Evolutionary conservation across 53 echinoderm and acorn worm species (phyloP).

Genomic region (Astropecten irregularis): DNA sequence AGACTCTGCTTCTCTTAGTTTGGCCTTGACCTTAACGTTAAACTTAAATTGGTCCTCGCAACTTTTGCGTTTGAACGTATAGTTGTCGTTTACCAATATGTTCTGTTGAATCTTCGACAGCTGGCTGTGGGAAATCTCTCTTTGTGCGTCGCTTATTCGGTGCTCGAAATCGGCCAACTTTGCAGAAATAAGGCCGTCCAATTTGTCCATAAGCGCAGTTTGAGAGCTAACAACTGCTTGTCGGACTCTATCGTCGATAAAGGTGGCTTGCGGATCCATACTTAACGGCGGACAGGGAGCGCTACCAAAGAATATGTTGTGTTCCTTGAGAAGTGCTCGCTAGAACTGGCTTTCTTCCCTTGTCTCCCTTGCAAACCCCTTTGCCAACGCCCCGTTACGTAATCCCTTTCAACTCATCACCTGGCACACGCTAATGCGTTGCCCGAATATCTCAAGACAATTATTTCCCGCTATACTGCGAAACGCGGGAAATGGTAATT

Average conservation of each 20-base stretch:
- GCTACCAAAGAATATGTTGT: too few relatives aligned
- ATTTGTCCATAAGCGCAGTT: too few relatives aligned
- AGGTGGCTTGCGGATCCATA: neutral
- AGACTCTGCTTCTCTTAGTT: too few relatives aligned
- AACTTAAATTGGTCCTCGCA: too few relatives aligned
- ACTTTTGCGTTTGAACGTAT: too few relatives aligned
- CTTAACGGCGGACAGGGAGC: too few relatives aligned
- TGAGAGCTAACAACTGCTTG: too few relatives aligned
- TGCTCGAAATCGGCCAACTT: neutral
- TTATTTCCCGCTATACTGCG: slow-evolving; percentile 11
- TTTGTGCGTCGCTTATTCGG: too few relatives aligned
- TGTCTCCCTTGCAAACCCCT: too few relatives aligned
- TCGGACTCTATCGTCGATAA: too few relatives aligned
- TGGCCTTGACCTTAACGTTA: too few relatives aligned
- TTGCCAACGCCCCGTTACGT: neutral
- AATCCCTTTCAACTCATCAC: neutral
- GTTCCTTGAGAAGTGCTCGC: slow-evolving; percentile 11
- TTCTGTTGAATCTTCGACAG: neutral
- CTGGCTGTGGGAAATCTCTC: too few relatives aligned
- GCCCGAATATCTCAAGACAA: neutral
- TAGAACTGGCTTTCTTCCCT: neutral
- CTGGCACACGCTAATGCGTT: neutral
- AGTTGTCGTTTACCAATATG: neutral
- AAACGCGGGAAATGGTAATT: neutral
- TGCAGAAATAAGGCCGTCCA: neutral